Evolutionary conservation across 1,140 invertebrate genomes (phyloP), one percentile per base, ranked within the genome.

Genomic region (Chrysopa pallens): DNA sequence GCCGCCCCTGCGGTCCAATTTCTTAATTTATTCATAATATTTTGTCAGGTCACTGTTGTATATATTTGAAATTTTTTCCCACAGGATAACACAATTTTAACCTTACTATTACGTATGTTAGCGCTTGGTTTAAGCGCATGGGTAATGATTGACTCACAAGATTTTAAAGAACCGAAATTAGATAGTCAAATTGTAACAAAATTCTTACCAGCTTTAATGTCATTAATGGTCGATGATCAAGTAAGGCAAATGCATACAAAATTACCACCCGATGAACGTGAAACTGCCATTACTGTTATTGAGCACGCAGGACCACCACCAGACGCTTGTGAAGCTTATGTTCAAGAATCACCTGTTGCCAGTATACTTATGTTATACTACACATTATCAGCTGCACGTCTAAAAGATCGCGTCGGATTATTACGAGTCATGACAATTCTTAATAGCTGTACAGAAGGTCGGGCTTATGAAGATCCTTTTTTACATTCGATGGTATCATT

Each of bases 211-310:
- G 84, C 87, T 3, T 65, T 98, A 8, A 89, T 95, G 79, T 88
- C 85, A 0, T 65, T 96, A 1, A 93, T 98, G 80, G 91, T 95
- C 0, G 93, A 98, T 62, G 93, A 98, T 64, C 90, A 95, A 71
- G 86, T 94, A 8, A 68, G 91, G 52, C 72, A 77, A 43, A 59
- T 95, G 8, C 87, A 88, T 52, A 73, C 77, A 11, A 91, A 87
- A 66, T 61, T 95, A 40, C 89, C 89, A 13, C 83, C 81, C n/a
- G 91, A 97, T 62, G 91, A 95, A 54, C 72, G 87, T 48, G 86
- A 90, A 57, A 86, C 87, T 11, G 87, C 88, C 12, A 79, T 93
- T 45, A 89, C 87, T 8, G 85, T 87, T 45, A 93, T 93, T 54
- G 90, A 94, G 61, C 90, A 94, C 65, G 90, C 87, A 9, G 84